phyloP scores from a whole-genome alignment of 2,888 invertebrate genomes.

The Cylindroiulus punctatus region DNA sequence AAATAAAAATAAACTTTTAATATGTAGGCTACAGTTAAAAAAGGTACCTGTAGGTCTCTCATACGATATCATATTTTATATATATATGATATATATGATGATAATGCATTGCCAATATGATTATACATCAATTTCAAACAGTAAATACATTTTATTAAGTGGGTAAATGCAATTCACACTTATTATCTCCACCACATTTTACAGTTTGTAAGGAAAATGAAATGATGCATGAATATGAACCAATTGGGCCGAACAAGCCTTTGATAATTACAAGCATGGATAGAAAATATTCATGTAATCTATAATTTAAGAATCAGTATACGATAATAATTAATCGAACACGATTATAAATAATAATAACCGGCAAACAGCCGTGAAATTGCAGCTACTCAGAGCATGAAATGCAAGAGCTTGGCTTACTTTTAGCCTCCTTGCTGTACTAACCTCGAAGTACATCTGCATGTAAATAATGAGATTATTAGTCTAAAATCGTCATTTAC shows the following conservation, averaged over 20 bases:
- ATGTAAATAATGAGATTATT: not conserved
- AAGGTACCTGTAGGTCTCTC: no score
- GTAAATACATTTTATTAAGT: not conserved
- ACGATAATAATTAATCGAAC: not conserved
- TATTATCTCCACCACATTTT: not conserved
- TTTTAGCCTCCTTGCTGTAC: not conserved
- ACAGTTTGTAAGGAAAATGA: not conserved
- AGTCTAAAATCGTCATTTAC: not conserved
- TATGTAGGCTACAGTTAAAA: no score
- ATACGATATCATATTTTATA: no score
- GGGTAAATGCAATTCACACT: not conserved
- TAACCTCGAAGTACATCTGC: not conserved
- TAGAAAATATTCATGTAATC: not conserved
- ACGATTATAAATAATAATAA: not conserved
- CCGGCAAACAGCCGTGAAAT: not conserved
- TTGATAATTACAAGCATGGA: not conserved
- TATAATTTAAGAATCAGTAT: not conserved
- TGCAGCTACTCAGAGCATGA: no score
- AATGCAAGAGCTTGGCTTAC: not conserved
- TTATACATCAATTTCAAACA: not conserved
- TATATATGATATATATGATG: no score
- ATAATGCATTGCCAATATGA: not conserved
- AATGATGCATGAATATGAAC: conserved; percentile 2
- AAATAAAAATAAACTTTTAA: no score
- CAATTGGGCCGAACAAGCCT: not conserved